These are phyloP conservation scores for Sciurus vulgaris DNA, from an alignment of 2,797 vertebrate genomes.

Conservation along the genomic window DNA sequence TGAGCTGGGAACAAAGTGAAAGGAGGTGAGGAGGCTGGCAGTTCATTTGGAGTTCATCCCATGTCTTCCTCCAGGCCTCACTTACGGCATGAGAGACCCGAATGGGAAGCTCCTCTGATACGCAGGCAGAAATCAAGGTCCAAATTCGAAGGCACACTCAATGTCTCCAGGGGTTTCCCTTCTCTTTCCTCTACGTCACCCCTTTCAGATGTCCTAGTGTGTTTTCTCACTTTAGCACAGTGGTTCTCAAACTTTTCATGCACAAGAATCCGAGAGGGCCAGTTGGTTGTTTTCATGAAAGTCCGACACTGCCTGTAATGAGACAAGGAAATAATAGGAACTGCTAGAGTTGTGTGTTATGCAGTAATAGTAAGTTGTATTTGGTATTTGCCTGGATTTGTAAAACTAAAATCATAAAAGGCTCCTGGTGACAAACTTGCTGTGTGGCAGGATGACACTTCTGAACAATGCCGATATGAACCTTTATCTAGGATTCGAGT, in stretches of 20 bases:
- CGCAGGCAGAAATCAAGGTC: neutral
- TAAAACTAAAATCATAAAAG: too few relatives aligned
- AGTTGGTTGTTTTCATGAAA: too few relatives aligned
- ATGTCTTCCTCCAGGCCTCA: neutral
- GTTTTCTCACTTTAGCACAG: neutral
- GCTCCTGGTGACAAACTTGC: too few relatives aligned
- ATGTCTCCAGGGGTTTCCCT: neutral
- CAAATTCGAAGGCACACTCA: neutral
- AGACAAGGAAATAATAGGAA: too few relatives aligned
- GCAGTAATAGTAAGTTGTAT: too few relatives aligned
- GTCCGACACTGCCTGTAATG: too few relatives aligned
- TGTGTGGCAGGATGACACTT: too few relatives aligned
- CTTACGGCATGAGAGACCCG: neutral
- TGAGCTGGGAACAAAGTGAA: neutral
- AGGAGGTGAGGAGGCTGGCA: neutral
- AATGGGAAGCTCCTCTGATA: neutral
- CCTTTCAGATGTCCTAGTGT: neutral
- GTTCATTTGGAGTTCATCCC: neutral
- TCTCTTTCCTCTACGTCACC: neutral
- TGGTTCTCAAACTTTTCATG: neutral
- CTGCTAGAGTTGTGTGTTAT: too few relatives aligned
- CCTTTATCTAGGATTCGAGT: too few relatives aligned
- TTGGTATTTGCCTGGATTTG: too few relatives aligned
- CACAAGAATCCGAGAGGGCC: neutral
- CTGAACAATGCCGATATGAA: too few relatives aligned